Conservation (phyloP, 2,113 vertebrate genomes). For the Xiphophorus maculatus region DNA sequence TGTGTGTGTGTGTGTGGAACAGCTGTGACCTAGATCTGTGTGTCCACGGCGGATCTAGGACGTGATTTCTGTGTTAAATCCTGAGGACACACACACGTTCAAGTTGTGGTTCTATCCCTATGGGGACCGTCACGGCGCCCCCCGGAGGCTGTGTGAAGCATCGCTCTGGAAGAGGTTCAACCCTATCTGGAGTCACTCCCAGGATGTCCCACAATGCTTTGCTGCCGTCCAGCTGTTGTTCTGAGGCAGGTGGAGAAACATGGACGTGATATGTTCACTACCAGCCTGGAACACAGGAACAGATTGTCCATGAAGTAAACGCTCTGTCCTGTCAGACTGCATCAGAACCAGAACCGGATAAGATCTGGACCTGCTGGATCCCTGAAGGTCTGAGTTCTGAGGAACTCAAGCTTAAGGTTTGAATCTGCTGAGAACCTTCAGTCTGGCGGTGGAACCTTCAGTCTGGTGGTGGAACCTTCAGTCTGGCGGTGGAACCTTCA, state of each 20-base stretch:
- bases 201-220: constrained; percentile 55
- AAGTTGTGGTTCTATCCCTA: neutral
- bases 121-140: constrained; percentile 1
- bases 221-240: constrained; percentile 28
- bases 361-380: too few species aligned
- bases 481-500: too few species aligned
- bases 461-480: too few species aligned
- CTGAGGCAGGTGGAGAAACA: neutral
- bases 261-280: neutral
- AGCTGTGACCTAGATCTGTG: constrained; percentile 82
- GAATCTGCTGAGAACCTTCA: too few species aligned
- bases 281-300: neutral
- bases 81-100: constrained; percentile 28
- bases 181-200: constrained; percentile 8
- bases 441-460: too few species aligned
- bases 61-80: constrained; percentile 64
- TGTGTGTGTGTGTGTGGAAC: constrained; percentile 48
- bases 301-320: too few species aligned
- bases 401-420: too few species aligned
- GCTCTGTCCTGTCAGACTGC: too few species aligned
- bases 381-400: too few species aligned
- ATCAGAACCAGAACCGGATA: too few species aligned
- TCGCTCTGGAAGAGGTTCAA: neutral
- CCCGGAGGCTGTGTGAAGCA: neutral
- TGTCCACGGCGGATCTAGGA: constrained; percentile 47